phyloP scores from a whole-genome alignment of 1,140 invertebrate genomes.

The Galleria mellonella region DNA sequence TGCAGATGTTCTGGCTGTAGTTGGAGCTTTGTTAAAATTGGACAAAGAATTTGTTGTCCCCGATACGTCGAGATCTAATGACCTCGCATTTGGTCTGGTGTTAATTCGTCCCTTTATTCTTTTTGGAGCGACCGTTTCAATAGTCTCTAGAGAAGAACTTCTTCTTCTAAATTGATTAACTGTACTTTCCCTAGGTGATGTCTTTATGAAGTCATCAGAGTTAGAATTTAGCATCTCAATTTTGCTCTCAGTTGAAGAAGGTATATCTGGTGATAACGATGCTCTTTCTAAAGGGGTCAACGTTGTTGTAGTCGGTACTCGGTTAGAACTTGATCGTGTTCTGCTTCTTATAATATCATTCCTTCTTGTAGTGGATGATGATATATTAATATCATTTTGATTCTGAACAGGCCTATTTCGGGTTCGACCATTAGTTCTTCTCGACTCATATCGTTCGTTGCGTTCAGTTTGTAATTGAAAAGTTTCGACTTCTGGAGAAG shows the following conservation, averaged over 20 bases:
- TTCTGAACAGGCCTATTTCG: slow-evolving; percentile 31
- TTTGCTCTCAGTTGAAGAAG: slow-evolving; percentile 30
- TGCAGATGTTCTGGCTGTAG: slow-evolving; percentile 31
- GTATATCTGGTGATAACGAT: slow-evolving; percentile 10
- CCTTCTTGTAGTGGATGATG: slow-evolving; percentile 22
- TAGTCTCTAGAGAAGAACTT: slow-evolving; percentile 31
- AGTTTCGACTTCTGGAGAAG: slow-evolving; percentile 20
- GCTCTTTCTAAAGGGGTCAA: slow-evolving; percentile 11
- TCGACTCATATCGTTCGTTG: slow-evolving; percentile 53
- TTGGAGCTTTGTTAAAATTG: slow-evolving; percentile 39
- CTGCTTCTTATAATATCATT: slow-evolving; percentile 30
- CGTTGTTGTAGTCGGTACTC: slow-evolving; percentile 6
- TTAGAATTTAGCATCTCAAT: slow-evolving; percentile 30
- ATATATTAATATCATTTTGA: slow-evolving; percentile 29
- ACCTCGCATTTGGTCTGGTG: slow-evolving; percentile 33
- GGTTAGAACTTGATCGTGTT: slow-evolving; percentile 24
- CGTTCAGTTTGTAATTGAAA: slow-evolving; percentile 16
- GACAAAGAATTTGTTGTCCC: slow-evolving; percentile 55
- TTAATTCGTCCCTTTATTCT: slow-evolving; percentile 40
- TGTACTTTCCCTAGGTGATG: slow-evolving; percentile 20
- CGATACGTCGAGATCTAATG: slow-evolving; percentile 45
- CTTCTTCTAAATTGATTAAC: slow-evolving; percentile 39
- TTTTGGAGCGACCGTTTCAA: slow-evolving; percentile 20
- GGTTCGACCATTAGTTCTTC: slow-evolving; percentile 43
- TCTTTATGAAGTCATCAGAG: slow-evolving; percentile 34